These are phyloP conservation scores for Hofmannophila pseudospretella DNA, from an alignment of 2,888 invertebrate genomes.

Conservation along the genomic window DNA sequence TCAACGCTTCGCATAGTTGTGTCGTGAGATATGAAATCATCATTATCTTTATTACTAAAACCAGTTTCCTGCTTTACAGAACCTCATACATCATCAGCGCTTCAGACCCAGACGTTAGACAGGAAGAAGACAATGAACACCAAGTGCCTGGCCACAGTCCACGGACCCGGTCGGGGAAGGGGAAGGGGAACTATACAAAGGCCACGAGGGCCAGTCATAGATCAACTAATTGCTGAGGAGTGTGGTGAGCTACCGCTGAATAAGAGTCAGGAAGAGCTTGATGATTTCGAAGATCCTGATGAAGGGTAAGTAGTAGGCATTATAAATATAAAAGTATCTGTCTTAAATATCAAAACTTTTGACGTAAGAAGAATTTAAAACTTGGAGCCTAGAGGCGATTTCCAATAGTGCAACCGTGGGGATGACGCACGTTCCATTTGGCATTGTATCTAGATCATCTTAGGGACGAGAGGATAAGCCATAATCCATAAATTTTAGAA, in stretches of 20 bases:
- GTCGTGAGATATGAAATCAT: neutral
- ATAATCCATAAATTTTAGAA: too few species aligned
- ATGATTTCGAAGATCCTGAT: constrained; percentile 80
- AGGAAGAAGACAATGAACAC: constrained; percentile 45
- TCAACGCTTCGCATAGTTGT: neutral
- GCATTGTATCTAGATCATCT: too few species aligned
- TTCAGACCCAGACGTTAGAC: constrained; percentile 67
- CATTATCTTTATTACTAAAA: neutral
- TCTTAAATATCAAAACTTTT: neutral
- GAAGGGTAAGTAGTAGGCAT: constrained; percentile 63
- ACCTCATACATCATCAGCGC: constrained; percentile 68
- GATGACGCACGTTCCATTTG: too few species aligned
- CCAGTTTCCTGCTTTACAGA: constrained; percentile 40
- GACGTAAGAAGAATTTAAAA: neutral
- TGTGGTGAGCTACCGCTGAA: constrained; percentile 62
- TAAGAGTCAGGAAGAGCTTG: constrained; percentile 74
- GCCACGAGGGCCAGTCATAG: constrained; percentile 59
- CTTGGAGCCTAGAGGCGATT: too few species aligned
- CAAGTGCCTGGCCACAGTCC: constrained; percentile 66
- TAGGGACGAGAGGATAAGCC: too few species aligned
- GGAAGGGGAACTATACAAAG: constrained; percentile 49
- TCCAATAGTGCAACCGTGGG: too few species aligned
- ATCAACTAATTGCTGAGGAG: constrained; percentile 67
- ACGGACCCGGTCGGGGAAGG: constrained; percentile 49
- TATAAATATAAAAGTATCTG: too few species aligned